A percentile compares a stretch with the other conserved stretches of the same genome.
Conservation (phyloP, 2,888 invertebrate species). For the Lasioglossum pauxillum region DNA sequence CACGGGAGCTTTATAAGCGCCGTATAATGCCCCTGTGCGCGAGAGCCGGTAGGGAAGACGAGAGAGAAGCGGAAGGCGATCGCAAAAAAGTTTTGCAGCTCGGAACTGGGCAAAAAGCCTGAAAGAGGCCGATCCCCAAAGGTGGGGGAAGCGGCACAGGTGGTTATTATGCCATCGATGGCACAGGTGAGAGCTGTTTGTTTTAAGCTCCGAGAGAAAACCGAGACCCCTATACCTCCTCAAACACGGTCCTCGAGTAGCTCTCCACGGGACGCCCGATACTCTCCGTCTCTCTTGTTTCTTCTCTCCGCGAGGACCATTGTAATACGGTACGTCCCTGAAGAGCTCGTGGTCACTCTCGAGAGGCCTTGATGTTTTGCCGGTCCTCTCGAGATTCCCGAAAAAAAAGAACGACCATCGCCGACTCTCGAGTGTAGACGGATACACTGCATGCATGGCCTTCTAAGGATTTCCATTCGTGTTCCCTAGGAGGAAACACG, state of each 20-base stretch:
- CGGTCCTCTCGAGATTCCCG: conserved; percentile 71
- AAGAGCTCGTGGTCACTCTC: conserved; percentile 71
- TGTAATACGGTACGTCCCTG: conserved; percentile 75
- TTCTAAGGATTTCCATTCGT: conserved; percentile 72
- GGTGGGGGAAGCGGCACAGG: conserved; percentile 58
- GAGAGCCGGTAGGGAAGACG: neutral
- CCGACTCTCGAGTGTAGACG: conserved; percentile 59
- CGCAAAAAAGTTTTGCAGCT: conserved; percentile 6
- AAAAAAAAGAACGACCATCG: conserved; percentile 67
- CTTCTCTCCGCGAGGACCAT: conserved; percentile 71
- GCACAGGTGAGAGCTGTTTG: conserved; percentile 74
- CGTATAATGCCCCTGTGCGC: neutral
- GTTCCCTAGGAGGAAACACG: conserved; percentile 45
- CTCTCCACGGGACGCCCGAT: conserved; percentile 79
- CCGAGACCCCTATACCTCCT: conserved; percentile 70
- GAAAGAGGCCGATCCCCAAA: conserved; percentile 18
- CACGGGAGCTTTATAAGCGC: conserved; percentile 12
- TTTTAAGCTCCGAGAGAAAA: conserved; percentile 75
- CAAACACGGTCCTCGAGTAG: conserved; percentile 77
- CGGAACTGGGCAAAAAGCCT: conserved; percentile 14
- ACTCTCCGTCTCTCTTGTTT: conserved; percentile 58
- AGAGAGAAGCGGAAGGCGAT: conserved; percentile 3
- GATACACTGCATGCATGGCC: conserved; percentile 67
- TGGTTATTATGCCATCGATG: conserved; percentile 78
- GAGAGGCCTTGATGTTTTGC: conserved; percentile 78